Base-by-base conservation (phyloP, 1,140 invertebrate genomes). In the Dreissena rostriformis region DNA sequence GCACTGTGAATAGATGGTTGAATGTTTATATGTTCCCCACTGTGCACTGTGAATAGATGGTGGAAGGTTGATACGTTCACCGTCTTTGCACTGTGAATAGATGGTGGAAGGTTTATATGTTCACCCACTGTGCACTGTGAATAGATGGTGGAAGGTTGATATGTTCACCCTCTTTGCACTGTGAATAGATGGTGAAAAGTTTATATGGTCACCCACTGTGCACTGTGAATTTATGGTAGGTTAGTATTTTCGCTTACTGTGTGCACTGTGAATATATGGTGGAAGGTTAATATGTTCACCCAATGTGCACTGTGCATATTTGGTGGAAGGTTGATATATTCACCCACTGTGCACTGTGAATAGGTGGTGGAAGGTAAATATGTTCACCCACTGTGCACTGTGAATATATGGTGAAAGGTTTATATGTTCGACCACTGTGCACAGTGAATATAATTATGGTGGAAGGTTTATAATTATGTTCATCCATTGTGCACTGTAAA, bases 271-370 rank as follows among this genome's bases (percentile, higher is more conserved):
- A 39, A 39, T 39, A 39, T 2, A 39, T 39, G 39, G 39, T 5
- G 39, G 2, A 39, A 5, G 39, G 39, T 39, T 39, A 8, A 8
- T 39, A 39, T n/a, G 22, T 28, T 67, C 22, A 67, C 24, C 61
- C 7, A n/a, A 2, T n/a, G 19, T n/a, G 61, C 24, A 24, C 19
- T 63, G 19, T 63, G 24, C 2, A 63, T n/a, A n/a, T 24, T 26
- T 28, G 11, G 53, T 29, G 1, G 5, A 39, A 49, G 72, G 4
- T 4, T 72, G 39, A 39, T 63, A 68, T 82, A 61, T 26, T 55
- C 71, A 0, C 67, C 65, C 14, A 82, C 72, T 51, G 72, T 75
- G 49, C 80, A 82, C 80, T 82, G 52, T 55, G 19, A 55, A 74
- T 15, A 61, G 39, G 8, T 39, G 39, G 39, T 39, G 39, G 39